phyloP scores from a whole-genome alignment of 2,113 vertebrate genomes.

The Pseudolaguvia tuberculata region DNA sequence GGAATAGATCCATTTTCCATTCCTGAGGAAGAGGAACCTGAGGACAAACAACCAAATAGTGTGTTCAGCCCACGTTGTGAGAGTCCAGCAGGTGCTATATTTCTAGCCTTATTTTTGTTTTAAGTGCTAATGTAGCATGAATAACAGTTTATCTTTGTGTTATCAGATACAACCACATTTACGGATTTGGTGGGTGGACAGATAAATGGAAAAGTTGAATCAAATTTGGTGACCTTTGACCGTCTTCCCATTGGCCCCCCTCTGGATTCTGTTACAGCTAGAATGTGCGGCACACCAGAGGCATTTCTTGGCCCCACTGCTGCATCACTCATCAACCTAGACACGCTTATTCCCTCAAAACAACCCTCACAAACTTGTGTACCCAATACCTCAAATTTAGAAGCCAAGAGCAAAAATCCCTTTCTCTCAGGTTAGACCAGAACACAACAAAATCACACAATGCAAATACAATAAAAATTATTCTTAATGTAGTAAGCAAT shows the following conservation, averaged over 20 bases:
- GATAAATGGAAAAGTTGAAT: constrained; percentile 70
- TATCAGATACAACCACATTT: constrained; percentile 74
- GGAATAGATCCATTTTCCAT: constrained; percentile 71
- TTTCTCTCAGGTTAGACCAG: constrained; percentile 78
- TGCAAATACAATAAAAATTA: neutral
- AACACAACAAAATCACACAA: constrained; percentile 1
- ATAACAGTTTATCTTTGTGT: no score
- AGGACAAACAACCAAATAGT: constrained; percentile 49
- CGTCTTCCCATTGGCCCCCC: constrained; percentile 70
- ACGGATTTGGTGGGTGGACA: constrained; percentile 68
- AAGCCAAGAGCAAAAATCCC: constrained; percentile 81
- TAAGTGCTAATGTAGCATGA: neutral
- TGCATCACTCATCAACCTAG: constrained; percentile 89
- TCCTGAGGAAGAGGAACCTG: constrained; percentile 60
- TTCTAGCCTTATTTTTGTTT: neutral
- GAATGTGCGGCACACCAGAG: constrained; percentile 79
- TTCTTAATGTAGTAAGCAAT: neutral
- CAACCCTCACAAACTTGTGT: constrained; percentile 24
- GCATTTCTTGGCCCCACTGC: constrained; percentile 86
- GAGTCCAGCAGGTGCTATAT: constrained; percentile 74
- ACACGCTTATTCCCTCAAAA: constrained; percentile 76
- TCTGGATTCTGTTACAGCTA: constrained; percentile 59
- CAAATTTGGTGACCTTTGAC: constrained; percentile 76
- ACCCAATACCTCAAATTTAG: constrained; percentile 69
- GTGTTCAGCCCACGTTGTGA: constrained; percentile 62